Base-by-base conservation (phyloP, 2,113 vertebrate species). In the Sisor rabdophorus region DNA sequence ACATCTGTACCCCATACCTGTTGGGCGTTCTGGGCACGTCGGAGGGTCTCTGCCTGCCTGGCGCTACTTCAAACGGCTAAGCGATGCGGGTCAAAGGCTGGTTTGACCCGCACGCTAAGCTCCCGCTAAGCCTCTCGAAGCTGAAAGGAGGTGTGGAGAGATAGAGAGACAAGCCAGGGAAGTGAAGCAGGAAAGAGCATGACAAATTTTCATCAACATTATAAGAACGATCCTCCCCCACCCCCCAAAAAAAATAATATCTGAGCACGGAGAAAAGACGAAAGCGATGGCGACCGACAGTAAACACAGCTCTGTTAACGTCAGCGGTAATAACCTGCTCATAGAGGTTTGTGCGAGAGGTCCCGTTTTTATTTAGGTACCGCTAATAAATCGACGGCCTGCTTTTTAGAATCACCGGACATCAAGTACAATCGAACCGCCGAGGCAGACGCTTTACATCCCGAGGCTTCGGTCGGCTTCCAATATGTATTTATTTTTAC, bases 21-120 rank as follows among this genome's bases (percentile, higher is more conserved):
- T 86, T 77, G 93, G 87, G 89, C 82, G 90, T 92, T 90, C 92
- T 22, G 79, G 91, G 90, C 81, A 52, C 87, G 68, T 76, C 71
- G 68, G 56, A 71, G 32, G 28, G n/a, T 28, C 36, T 76, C 54
- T 89, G 47, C 88, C 47, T 89, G 48, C 88, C 90, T 93, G 93
- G 93, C 94, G 86, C 80, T 85, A 94, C 95, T 98, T 97, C 95
- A 98, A 96, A 96, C 93, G 92, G 80, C 91, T 92, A 92, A 94
- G 93, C 92, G 91, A 94, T 94, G 94, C 94, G 94, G 93, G 92
- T 90, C 93, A 95, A 93, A 92, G 92, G 92, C 86, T 92, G 90
- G 93, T 90, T 93, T 96, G 95, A 97, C 94, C 95, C 91, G 86
- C 89, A 91, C 89, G 91, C 91, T 92, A 94, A 94, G 93, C 91